phyloP scores from a whole-genome alignment of 2,113 vertebrate species.

The Oryctolagus cuniculus region mOryCun1.1 NC_091437.1:37028501-37029000 shows the following conservation, averaged over 20 bases:
- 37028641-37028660: background rate
- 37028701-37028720: background rate
- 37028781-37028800: no score
- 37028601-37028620: no score
- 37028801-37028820: background rate
- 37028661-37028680: background rate
- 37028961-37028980: constrained; percentile 10
- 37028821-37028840: background rate
- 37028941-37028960: background rate
- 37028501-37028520: no score
- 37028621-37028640: no score
- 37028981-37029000: background rate
- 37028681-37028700: background rate
- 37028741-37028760: background rate
- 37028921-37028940: no score
- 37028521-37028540: no score
- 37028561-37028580: no score
- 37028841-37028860: background rate
- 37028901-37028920: no score
- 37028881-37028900: no score
- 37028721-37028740: background rate
- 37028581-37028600: no score
- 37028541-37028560: no score
- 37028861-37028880: background rate
- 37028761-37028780: background rate